A percentile compares a stretch with the other conserved stretches of the same genome.
phyloP scores from a whole-genome alignment of 2,113 vertebrate genomes.

The Sciurus niger region DNA sequence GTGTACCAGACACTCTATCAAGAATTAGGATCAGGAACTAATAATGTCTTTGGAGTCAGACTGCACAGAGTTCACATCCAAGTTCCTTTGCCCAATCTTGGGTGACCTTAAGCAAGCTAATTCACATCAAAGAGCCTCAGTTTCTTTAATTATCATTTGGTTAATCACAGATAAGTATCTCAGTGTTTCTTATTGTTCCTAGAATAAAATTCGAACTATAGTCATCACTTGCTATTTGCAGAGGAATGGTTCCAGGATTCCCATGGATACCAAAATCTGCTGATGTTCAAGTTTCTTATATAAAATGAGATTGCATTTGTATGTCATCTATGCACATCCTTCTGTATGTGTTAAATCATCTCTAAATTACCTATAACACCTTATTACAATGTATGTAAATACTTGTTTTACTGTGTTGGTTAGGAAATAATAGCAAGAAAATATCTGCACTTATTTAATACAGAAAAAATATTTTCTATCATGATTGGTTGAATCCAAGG shows the following conservation, averaged over 20 bases:
- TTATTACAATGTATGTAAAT: neutral
- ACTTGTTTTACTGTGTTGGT: neutral
- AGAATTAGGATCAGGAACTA: neutral
- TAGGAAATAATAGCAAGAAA: neutral
- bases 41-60: neutral
- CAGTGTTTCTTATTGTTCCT: neutral
- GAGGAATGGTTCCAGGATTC: neutral
- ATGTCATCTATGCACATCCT: neutral
- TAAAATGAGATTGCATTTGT: neutral
- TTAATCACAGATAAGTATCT: neutral
- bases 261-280: neutral
- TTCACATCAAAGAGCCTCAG: neutral
- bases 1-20: neutral
- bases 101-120: neutral
- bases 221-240: neutral
- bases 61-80: neutral
- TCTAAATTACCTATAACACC: neutral
- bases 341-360: neutral
- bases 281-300: neutral
- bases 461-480: neutral
- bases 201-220: conserved; percentile 8
- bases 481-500: neutral
- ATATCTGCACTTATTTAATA: neutral
- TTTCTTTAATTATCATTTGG: neutral
- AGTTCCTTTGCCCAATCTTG: neutral